Conservation (phyloP, 2,113 vertebrate genomes). For the Meriones unguiculatus region DNA sequence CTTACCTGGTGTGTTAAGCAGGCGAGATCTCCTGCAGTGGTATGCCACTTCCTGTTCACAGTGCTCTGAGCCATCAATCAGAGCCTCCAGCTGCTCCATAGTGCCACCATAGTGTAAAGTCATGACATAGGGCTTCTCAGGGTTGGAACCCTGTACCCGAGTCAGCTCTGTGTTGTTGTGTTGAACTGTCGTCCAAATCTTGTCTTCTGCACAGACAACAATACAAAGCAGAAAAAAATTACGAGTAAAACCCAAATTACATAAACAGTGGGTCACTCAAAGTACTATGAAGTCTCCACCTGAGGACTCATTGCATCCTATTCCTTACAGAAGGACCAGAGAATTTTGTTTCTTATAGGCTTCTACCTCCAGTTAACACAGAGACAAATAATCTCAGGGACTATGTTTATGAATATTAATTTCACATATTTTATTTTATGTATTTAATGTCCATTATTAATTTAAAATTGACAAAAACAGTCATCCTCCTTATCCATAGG, state of each 20-base stretch:
- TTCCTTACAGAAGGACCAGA: neutral
- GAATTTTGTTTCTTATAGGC: neutral
- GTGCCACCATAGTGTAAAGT: constrained; percentile 92
- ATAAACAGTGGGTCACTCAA: neutral
- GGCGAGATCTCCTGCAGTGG: constrained; percentile 93
- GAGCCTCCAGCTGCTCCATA: constrained; percentile 90
- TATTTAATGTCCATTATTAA: neutral
- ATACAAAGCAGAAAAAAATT: neutral
- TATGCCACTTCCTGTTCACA: constrained; percentile 97
- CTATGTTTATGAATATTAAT: neutral
- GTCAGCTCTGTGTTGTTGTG: constrained; percentile 93
- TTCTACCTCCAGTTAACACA: neutral
- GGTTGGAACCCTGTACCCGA: constrained; percentile 87
- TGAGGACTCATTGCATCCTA: neutral
- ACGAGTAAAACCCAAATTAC: constrained; percentile 5
- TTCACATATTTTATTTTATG: neutral
- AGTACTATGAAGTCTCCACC: too few relatives aligned
- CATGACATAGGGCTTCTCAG: constrained; percentile 88
- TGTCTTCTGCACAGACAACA: constrained; percentile 90
- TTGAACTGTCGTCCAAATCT: constrained; percentile 93
- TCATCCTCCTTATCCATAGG: neutral
- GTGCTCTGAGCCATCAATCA: constrained; percentile 92
- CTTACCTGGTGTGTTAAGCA: constrained; percentile 95
- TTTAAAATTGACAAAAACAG: neutral
- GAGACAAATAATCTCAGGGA: neutral